Evolutionary conservation across 2,888 invertebrate genomes (phyloP), one percentile per base, ranked within the genome.

Genomic region (Neoascia interrupta): DNA sequence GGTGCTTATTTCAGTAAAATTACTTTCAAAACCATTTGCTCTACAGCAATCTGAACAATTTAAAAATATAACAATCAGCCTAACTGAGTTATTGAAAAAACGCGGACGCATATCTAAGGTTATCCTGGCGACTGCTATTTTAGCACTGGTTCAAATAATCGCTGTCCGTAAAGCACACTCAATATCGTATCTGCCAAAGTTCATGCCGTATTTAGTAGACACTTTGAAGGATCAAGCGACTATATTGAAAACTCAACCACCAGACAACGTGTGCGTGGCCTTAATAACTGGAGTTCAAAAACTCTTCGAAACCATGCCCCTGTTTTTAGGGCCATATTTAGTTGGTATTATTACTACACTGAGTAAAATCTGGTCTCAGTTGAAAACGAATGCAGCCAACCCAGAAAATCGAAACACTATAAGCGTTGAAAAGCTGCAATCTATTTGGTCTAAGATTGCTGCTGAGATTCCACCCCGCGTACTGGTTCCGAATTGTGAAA

Each of bases 321-420:
- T 94, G 34, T 98, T 97, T 86, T 87, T 98, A 81, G 96, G 96
- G 75, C 95, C 96, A 0, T 97, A 97, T 87, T 89, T 97, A 26
- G 92, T 92, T 81, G 92, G 94, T 82, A 90, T 96, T 26, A 85
- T 96, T 0, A 90, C 90, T 5, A 92, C 93, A 82, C 88, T 95
- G 36, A 91, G 92, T 0, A 89, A 91, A 64, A 86, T 95, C 28
- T 84, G 90, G 1, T 90, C 90, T 0, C 91, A 90, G 37, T 64
- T 51, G 18, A 81, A 2, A 45, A 61, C 3, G 1, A 36, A 13
- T n/a, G 6, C 36, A 0, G 69, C 8, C 37, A 82, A 83, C 43
- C 86, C 87, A 15, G 90, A 91, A 63, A 89, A 88, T 47, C 91
- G 92, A 85, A 88, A 91, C 0, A 88, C 90, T 0, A 88, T 91